Percentiles rank a stretch among this genome's conserved stretches.
Conservation (phyloP, 2,113 vertebrate genomes). For the Cyanocitta stelleri region DNA sequence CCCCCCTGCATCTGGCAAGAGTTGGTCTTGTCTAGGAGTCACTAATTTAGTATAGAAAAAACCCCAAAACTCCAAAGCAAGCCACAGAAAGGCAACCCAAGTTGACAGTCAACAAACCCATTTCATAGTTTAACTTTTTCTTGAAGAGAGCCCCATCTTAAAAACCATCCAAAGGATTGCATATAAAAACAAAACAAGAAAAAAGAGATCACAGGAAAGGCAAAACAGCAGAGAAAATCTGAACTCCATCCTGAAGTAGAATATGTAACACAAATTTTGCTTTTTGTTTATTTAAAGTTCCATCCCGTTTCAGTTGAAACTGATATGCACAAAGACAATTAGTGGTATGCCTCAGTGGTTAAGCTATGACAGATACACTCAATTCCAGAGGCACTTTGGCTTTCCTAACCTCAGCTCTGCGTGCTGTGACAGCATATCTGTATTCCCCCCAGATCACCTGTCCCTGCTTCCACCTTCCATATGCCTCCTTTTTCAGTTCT, state of each 20-base stretch:
- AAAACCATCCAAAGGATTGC: not conserved
- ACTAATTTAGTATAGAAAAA: not conserved
- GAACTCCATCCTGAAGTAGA: not conserved
- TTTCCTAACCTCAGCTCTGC: not conserved
- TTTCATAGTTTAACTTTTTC: not conserved
- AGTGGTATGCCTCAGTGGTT: not conserved
- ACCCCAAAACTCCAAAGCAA: not conserved
- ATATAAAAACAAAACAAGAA: not conserved
- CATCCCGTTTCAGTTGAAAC: not conserved
- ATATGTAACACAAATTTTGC: not conserved
- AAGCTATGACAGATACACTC: not conserved
- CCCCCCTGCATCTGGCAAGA: not conserved
- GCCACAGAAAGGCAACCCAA: not conserved
- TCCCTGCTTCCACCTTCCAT: not conserved
- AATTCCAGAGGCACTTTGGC: rapidly evolving
- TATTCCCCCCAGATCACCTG: too few relatives aligned
- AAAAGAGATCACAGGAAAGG: not conserved
- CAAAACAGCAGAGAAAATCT: not conserved
- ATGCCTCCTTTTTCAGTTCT: rapidly evolving
- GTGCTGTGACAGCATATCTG: not conserved
- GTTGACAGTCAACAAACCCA: not conserved
- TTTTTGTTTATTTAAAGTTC: not conserved
- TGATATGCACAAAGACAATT: not conserved
- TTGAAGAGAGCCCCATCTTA: not conserved
- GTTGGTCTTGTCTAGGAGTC: not conserved